Conservation (phyloP, 2,113 vertebrate genomes). For the Lamprologus speciosus region DNA sequence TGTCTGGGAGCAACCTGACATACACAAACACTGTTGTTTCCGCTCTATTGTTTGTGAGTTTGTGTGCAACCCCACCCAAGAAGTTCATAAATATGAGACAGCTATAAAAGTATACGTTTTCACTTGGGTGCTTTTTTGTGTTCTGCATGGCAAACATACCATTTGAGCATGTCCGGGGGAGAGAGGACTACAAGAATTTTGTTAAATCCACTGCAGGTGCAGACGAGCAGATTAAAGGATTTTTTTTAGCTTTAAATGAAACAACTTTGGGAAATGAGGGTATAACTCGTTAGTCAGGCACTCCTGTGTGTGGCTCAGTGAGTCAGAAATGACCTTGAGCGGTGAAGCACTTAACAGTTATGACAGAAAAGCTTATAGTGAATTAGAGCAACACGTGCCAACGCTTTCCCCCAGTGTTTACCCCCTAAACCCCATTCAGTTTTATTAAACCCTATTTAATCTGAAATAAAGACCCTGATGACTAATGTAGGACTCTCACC, state of each 20-base stretch:
- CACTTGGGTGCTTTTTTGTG: neutral
- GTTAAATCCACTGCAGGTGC: neutral
- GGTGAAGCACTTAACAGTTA: neutral
- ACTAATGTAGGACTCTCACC: neutral
- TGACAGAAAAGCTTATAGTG: neutral
- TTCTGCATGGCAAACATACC: neutral
- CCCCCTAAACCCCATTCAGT: neutral
- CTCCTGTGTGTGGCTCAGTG: neutral
- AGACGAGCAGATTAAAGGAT: neutral
- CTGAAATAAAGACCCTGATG: neutral
- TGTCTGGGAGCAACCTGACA: constrained; percentile 2
- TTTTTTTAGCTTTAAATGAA: neutral
- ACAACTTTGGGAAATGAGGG: neutral
- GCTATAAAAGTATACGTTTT: neutral
- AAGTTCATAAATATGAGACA: neutral
- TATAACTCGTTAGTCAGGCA: neutral
- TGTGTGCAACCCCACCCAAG: neutral
- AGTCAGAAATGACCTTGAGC: neutral
- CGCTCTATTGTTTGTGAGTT: neutral
- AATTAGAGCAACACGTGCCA: neutral
- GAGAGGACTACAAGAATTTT: neutral
- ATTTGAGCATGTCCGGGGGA: neutral
- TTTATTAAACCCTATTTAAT: neutral
- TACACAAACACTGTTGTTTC: neutral
- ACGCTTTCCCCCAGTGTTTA: neutral